These are phyloP conservation scores for Xenopus laevis DNA, from an alignment of 2,113 vertebrate genomes.

Conservation along the genomic window DNA sequence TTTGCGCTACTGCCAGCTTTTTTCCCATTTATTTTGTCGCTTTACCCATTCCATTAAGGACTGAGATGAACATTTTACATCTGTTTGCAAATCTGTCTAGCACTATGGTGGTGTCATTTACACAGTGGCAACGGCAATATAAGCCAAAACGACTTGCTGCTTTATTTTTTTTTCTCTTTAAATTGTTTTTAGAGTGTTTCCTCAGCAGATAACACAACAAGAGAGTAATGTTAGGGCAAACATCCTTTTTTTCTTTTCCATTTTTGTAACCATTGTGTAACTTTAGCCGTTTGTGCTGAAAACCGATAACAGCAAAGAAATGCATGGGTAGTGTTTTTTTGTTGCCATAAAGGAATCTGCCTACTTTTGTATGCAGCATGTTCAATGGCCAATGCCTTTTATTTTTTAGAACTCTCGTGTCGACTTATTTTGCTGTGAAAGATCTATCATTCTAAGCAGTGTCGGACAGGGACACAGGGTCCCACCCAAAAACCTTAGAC, in stretches of 20 bases:
- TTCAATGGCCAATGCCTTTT: too few species aligned
- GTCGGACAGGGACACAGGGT: too few species aligned
- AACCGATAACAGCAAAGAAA: too few species aligned
- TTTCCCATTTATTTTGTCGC: conserved; percentile 40
- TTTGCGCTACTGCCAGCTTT: conserved; percentile 19
- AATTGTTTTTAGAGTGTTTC: conserved; percentile 21
- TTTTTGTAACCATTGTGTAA: too few species aligned
- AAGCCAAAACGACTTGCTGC: conserved; percentile 29
- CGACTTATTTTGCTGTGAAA: too few species aligned
- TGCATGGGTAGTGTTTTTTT: too few species aligned
- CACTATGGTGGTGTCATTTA: conserved; percentile 30
- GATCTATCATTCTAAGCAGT: too few species aligned
- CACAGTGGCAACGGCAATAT: conserved; percentile 37
- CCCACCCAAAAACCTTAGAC: too few species aligned
- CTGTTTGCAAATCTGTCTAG: conserved; percentile 44
- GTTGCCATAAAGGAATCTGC: too few species aligned
- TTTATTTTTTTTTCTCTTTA: conserved; percentile 2
- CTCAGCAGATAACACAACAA: conserved; percentile 22
- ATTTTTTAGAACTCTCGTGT: too few species aligned
- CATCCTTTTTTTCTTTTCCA: background rate
- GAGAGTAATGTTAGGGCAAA: conserved; percentile 1
- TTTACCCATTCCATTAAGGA: conserved; percentile 45
- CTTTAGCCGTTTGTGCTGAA: too few species aligned
- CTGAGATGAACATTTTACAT: conserved; percentile 38
- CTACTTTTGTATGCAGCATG: too few species aligned